Conservation (phyloP, 1,140 invertebrate genomes). For the Triops longicaudatus region DNA sequence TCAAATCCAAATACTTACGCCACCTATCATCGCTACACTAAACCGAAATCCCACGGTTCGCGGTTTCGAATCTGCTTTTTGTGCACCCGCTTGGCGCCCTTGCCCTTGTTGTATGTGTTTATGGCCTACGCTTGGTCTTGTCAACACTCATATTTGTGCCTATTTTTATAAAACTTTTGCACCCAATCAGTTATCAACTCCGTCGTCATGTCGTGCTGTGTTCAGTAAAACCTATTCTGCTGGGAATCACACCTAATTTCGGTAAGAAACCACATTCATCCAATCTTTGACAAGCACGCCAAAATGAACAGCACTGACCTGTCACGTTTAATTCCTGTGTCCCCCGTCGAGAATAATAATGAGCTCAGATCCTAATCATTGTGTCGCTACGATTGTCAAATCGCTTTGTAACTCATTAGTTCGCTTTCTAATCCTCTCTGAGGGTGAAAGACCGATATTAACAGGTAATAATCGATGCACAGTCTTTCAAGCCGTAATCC, state of each 20-base stretch:
- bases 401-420: neutral
- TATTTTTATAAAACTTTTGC: neutral
- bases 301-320: neutral
- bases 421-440: no score
- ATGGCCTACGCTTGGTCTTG: neutral
- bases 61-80: neutral
- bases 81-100: neutral
- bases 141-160: neutral
- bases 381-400: neutral
- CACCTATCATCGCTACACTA: neutral
- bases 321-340: neutral
- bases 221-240: no score
- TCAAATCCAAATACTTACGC: neutral
- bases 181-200: neutral
- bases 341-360: neutral
- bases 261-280: no score
- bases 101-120: conserved; percentile 4
- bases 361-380: neutral
- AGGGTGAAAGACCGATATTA: no score
- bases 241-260: no score
- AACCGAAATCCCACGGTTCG: neutral
- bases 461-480: no score
- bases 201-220: no score
- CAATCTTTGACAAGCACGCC: neutral
- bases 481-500: no score